A percentile compares a stretch with the other conserved stretches of the same genome.
Conservation (phyloP, 2,797 vertebrate genomes). For the Arnoldichthys spilopterus region DNA sequence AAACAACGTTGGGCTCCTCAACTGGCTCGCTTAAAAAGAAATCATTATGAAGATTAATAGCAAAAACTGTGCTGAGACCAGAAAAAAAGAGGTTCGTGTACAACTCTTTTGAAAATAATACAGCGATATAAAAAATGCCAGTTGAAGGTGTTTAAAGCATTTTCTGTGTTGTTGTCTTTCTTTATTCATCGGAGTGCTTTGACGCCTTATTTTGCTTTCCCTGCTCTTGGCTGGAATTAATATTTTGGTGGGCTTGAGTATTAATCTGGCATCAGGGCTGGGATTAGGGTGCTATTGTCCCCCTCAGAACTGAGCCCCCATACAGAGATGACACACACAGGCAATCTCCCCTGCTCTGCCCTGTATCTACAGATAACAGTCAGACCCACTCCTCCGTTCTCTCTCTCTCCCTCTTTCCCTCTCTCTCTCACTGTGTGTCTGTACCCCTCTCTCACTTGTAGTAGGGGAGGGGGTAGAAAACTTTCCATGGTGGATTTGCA, state of each 20-base stretch:
- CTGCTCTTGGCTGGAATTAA: constrained; percentile 89
- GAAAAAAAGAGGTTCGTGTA: constrained; percentile 62
- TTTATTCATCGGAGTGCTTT: constrained; percentile 77
- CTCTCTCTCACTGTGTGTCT: constrained; percentile 52
- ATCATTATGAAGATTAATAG: constrained; percentile 84
- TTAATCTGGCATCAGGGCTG: constrained; percentile 96
- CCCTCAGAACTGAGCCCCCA: constrained; percentile 75
- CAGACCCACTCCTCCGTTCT: constrained; percentile 63
- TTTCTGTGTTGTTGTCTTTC: constrained; percentile 69
- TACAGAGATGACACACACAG: constrained; percentile 79
- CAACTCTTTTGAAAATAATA: constrained; percentile 70
- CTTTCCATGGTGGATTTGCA: constrained; percentile 82
- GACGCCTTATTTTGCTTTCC: constrained; percentile 77
- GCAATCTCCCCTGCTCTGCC: constrained; percentile 79
- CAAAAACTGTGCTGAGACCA: constrained; percentile 69
- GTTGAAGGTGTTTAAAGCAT: constrained; percentile 62
- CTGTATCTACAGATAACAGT: constrained; percentile 82
- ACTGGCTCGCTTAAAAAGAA: constrained; percentile 78
- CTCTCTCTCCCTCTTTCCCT: constrained; percentile 53
- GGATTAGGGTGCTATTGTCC: constrained; percentile 90
- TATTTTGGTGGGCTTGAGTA: constrained; percentile 86
- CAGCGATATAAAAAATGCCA: constrained; percentile 65
- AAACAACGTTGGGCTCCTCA: constrained; percentile 79
- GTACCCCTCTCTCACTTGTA: constrained; percentile 48
- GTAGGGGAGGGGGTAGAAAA: constrained; percentile 62